Conservation (phyloP, 1,140 invertebrate species). For the Megathymus violae region DNA sequence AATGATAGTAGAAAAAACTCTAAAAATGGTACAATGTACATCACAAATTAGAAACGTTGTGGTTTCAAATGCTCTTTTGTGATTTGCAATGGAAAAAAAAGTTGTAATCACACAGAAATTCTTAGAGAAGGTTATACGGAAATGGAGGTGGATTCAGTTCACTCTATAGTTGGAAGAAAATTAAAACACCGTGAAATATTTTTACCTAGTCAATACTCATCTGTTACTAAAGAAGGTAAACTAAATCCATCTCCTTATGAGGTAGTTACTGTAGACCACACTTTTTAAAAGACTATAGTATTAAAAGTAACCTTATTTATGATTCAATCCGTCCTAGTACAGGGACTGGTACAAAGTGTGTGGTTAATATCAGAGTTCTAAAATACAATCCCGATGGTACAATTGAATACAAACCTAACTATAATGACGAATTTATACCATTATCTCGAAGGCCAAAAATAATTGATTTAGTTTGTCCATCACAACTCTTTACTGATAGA, state of each 20-base stretch:
- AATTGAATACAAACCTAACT: conserved; percentile 3
- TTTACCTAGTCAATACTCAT: conserved; percentile 43
- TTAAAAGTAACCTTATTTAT: conserved; percentile 35
- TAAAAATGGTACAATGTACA: conserved; percentile 44
- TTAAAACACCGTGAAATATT: conserved; percentile 33
- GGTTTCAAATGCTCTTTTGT: conserved; percentile 57
- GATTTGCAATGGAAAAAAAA: conserved; percentile 46
- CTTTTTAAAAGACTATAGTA: conserved; percentile 38
- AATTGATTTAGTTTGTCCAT: conserved; percentile 9
- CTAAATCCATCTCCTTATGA: conserved; percentile 40
- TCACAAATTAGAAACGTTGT: conserved; percentile 59
- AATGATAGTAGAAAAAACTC: conserved; percentile 34
- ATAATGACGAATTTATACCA: not conserved
- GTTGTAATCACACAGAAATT: conserved; percentile 61
- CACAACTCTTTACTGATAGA: conserved; percentile 20
- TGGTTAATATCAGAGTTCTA: conserved; percentile 37
- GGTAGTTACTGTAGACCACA: conserved; percentile 29
- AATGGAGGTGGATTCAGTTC: conserved; percentile 67
- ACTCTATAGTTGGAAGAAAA: conserved; percentile 50
- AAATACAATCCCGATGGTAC: conserved; percentile 16
- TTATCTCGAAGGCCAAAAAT: not conserved
- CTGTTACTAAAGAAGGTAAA: conserved; percentile 38
- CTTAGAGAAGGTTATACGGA: conserved; percentile 67
- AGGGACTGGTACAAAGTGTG: conserved; percentile 21
- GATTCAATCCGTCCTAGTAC: conserved; percentile 31